Percentiles rank a stretch among this genome's conserved stretches.
Evolutionary conservation across 2,888 invertebrate species (phyloP).

Genomic region (Meiosimyza decipiens): DNA sequence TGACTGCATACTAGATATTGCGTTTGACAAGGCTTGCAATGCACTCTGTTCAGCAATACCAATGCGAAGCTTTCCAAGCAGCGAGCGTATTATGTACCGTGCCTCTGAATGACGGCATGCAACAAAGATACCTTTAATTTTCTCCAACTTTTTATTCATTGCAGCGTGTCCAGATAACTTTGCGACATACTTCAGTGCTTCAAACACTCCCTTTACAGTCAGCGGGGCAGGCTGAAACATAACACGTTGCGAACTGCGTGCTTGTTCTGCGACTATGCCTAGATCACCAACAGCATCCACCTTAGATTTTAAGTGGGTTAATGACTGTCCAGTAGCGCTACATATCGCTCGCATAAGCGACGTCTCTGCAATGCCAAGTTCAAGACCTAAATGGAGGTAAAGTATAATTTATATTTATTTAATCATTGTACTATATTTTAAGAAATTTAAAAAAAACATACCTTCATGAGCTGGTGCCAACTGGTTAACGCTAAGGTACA

Average conservation of each 20-base stretch:
- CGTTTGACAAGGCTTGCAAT: conserved; percentile 88
- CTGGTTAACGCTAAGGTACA: conserved; percentile 96
- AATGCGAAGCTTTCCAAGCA: conserved; percentile 94
- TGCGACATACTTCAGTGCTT: conserved; percentile 87
- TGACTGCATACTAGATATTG: conserved; percentile 77
- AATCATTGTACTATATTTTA: too few relatives aligned
- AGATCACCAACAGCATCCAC: conserved; percentile 80
- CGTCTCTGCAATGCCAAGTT: conserved; percentile 94
- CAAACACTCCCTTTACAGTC: conserved; percentile 79
- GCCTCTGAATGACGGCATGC: conserved; percentile 91
- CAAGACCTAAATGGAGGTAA: conserved; percentile 69
- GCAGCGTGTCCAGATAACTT: conserved; percentile 86
- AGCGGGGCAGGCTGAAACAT: conserved; percentile 88
- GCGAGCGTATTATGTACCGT: conserved; percentile 86
- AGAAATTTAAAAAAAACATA: conserved; percentile 43
- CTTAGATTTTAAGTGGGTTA: conserved; percentile 82
- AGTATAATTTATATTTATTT: neutral
- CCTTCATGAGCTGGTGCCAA: conserved; percentile 97
- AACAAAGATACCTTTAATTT: conserved; percentile 91
- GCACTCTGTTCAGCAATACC: conserved; percentile 98
- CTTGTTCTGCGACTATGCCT: conserved; percentile 89
- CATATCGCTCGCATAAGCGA: conserved; percentile 95
- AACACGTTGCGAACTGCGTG: conserved; percentile 84
- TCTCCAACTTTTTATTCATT: conserved; percentile 71
- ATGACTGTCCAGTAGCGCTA: conserved; percentile 85